Percentiles rank a stretch among this genome's conserved stretches.
These are phyloP conservation scores for Parasteatoda tepidariorum DNA, from an alignment of 1,140 invertebrate species.

Conservation along the genomic window DNA sequence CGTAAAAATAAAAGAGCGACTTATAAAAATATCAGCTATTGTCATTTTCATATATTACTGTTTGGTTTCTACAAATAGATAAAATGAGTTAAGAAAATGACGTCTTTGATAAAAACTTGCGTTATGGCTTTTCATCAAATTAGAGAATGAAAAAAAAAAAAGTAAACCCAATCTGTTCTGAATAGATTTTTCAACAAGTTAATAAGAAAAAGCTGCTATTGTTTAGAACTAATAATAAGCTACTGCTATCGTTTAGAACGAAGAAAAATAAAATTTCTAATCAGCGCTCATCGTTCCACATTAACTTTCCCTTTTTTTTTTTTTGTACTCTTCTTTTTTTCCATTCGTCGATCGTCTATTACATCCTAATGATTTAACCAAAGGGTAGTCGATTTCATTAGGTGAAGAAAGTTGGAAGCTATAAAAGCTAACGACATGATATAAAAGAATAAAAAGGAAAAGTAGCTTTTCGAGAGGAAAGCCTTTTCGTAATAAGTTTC, in stretches of 20 bases:
- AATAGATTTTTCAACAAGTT: neutral
- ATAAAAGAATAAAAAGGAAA: constrained; percentile 41
- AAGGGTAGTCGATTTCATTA: constrained; percentile 56
- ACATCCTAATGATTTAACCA: constrained; percentile 57
- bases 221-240: neutral
- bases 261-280: neutral
- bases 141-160: neutral
- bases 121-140: neutral
- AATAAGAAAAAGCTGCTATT: neutral
- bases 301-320: neutral
- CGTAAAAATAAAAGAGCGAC: too few species aligned
- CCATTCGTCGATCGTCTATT: constrained; percentile 52
- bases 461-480: constrained; percentile 2
- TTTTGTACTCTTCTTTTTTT: neutral
- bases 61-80: too few species aligned
- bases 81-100: too few species aligned
- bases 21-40: too few species aligned
- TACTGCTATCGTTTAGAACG: neutral
- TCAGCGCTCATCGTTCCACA: neutral
- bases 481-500: constrained; percentile 53
- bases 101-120: neutral
- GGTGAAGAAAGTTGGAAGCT: constrained; percentile 8
- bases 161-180: neutral
- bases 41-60: too few species aligned
- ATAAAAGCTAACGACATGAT: constrained; percentile 60